A percentile compares a stretch with the other conserved stretches of the same genome.
Conservation (phyloP, 2,113 vertebrate species). For the Brachirus orientalis region DNA sequence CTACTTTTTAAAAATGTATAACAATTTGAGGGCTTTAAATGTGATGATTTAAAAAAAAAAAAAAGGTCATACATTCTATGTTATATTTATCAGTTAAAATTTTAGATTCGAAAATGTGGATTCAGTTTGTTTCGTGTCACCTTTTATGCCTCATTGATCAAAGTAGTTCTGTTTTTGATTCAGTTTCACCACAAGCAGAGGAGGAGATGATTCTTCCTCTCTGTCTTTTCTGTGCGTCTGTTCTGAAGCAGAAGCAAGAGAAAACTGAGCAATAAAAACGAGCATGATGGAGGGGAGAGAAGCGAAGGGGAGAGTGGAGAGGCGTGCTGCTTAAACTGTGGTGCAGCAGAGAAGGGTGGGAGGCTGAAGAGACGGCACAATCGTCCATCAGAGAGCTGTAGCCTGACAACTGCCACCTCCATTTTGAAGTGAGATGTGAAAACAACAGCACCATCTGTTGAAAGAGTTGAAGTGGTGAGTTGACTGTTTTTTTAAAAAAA, state of each 20-base stretch:
- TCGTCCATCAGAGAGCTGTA: slow-evolving; percentile 49
- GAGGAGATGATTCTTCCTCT: slow-evolving; percentile 9
- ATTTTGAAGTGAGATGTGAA: slow-evolving; percentile 57
- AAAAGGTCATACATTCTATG: slow-evolving; percentile 27
- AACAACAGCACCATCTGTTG: slow-evolving; percentile 60
- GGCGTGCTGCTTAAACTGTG: slow-evolving; percentile 24
- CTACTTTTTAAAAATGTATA: no score
- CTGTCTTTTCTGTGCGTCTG: neutral
- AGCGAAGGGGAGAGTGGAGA: neutral
- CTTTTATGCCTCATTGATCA: slow-evolving; percentile 60
- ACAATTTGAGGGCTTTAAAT: slow-evolving; percentile 9
- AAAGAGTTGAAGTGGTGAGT: slow-evolving; percentile 45
- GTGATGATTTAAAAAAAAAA: neutral
- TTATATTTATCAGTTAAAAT: neutral
- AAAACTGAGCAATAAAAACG: neutral
- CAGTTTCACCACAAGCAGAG: slow-evolving; percentile 39
- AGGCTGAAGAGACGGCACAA: slow-evolving; percentile 42
- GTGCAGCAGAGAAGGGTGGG: slow-evolving; percentile 49
- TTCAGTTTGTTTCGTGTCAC: slow-evolving; percentile 52
- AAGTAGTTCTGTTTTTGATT: slow-evolving; percentile 60
- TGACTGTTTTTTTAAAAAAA: no score
- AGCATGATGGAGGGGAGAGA: neutral
- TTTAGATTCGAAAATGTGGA: slow-evolving; percentile 36
- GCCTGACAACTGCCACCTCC: slow-evolving; percentile 48
- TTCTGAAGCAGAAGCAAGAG: slow-evolving; percentile 24